Percentiles rank a stretch among this genome's conserved stretches.
Evolutionary conservation across 2,113 vertebrate genomes (phyloP).

Genomic region (Chrysochloris asiatica): DNA sequence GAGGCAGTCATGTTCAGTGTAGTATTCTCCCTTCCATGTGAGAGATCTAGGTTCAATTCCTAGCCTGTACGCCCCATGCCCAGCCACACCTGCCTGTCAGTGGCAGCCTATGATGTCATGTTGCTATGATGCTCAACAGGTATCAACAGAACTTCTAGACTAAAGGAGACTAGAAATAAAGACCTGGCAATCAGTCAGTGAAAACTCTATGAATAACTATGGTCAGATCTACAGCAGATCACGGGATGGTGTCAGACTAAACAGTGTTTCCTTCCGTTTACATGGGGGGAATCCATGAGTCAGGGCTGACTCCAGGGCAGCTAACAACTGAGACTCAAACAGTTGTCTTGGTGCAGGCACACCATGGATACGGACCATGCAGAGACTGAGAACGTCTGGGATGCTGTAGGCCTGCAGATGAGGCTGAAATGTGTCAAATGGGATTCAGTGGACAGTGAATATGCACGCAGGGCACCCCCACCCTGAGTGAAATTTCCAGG

Average conservation of each 20-base stretch:
- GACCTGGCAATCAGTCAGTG: background rate
- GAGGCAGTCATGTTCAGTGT: background rate
- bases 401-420: background rate
- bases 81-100: background rate
- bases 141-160: background rate
- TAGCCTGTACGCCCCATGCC: background rate
- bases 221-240: background rate
- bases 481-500: background rate
- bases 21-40: background rate
- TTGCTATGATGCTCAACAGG: background rate
- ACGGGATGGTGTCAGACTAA: background rate
- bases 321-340: background rate
- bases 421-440: background rate
- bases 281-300: background rate
- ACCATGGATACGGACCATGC: fast-evolving
- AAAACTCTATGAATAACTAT: background rate
- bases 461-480: background rate
- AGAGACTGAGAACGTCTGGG: background rate
- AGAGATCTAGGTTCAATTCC: background rate
- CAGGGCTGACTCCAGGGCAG: background rate
- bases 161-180: background rate
- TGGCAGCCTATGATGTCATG: background rate
- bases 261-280: background rate
- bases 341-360: background rate
- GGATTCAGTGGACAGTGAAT: background rate